These are phyloP conservation scores for Saxicola maurus DNA, from an alignment of 2,797 vertebrate species.

Conservation along the genomic window DNA sequence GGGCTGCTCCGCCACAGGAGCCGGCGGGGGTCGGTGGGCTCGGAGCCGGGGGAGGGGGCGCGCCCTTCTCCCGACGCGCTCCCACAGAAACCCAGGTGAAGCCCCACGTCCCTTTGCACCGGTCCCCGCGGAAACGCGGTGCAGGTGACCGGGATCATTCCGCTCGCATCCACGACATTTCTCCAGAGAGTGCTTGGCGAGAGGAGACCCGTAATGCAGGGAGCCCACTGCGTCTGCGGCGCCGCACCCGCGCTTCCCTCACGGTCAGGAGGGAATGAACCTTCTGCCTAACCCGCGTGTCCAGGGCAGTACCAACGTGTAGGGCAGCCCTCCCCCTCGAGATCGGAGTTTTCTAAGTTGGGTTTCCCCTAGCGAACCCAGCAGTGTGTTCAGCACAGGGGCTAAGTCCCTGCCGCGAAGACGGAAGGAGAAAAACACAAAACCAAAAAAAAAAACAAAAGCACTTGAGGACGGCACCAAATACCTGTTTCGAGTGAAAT, in stretches of 20 bases:
- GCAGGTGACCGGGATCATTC: too few relatives aligned
- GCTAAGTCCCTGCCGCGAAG: not conserved
- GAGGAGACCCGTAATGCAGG: not conserved
- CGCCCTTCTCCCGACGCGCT: too few relatives aligned
- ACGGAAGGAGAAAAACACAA: too few relatives aligned
- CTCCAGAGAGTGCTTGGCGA: not conserved
- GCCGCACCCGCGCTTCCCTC: not conserved
- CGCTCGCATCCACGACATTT: not conserved
- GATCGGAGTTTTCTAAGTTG: rapidly evolving
- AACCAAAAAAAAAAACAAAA: not conserved
- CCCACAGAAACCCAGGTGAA: too few relatives aligned
- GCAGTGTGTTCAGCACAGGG: not conserved
- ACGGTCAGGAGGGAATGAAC: not conserved
- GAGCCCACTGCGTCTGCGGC: not conserved
- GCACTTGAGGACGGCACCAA: not conserved
- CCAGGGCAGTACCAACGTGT: rapidly evolving
- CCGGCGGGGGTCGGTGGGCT: too few relatives aligned
- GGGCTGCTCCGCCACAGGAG: not conserved
- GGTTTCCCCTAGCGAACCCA: rapidly evolving
- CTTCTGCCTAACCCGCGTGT: rapidly evolving
- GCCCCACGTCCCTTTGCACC: rapidly evolving
- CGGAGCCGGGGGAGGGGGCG: rapidly evolving
- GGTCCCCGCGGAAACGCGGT: rapidly evolving
- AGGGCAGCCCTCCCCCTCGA: rapidly evolving
- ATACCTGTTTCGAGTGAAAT: not conserved